Base-by-base conservation (phyloP, 1,140 invertebrate genomes). In the Drosophila dunni region DNA sequence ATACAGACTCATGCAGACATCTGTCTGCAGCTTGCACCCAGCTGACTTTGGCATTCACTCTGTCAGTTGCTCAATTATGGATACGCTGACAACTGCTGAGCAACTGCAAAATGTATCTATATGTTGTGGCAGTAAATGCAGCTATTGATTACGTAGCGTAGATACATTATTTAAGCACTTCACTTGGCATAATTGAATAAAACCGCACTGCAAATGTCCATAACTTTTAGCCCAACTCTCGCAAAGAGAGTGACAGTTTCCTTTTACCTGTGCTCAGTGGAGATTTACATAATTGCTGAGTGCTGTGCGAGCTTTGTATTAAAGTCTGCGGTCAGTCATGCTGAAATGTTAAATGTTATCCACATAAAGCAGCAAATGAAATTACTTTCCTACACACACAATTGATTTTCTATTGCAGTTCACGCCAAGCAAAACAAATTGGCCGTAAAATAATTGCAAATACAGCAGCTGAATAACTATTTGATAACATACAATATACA, bases 361-460 rank as follows among this genome's bases (percentile, higher is more conserved):
- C 60, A 70, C 60, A 70, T 72, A 73, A 66, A 73, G 29, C 64
- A 69, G 46, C 42, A 68, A 81, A 79, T 81, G 66, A 78, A 85
- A 86, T 88, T 85, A 85, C 79, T 76, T 84, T 53, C 54, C 68
- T 42, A 57, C 57, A 36, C 46, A 13, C 83, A 71, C 83, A 86
- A 86, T 86, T 86, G 83, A 79, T 78, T 86, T 83, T 82, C 72
- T 83, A 72, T 69, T 67, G 69, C 75, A 33, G 38, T 33, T 67
- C 54, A 67, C 63, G 70, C 66, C 71, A 69, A 69, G 79, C 79
- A 68, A 76, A 78, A 63, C 76, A 88, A 86, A 86, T 86, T 88
- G 84, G 48, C 79, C 83, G 79, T 88, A 78, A 86, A 86, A 86
- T 86, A 74, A 86, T 88, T 81, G 72, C 79, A 71, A 77, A 86